Evolutionary conservation across 2,888 invertebrate species (phyloP), one percentile per base, ranked within the genome.

Genomic region (Harmothoe impar): DNA sequence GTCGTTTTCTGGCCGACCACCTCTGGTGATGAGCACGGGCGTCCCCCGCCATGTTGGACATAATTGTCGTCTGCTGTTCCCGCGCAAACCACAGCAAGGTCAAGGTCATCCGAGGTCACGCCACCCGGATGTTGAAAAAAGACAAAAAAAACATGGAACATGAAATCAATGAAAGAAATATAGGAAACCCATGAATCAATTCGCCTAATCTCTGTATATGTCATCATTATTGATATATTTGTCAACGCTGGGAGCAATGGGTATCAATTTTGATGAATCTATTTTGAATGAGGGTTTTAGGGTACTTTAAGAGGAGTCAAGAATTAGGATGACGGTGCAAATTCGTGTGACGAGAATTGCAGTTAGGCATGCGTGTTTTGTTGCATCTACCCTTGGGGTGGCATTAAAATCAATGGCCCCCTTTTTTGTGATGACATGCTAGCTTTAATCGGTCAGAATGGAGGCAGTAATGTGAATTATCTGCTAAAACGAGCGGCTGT

Each of bases 21-120:
- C 72, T 72, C 25, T 72, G 25, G 29, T 72, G 72, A 72, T 72
- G 72, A 72, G 72, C 25, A 1, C 29, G 15, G n/a, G 72, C 72
- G 72, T 62, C 72, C 25, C 15, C 72, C 25, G 72, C 72, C 72
- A 72, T 72, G 29, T 72, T 72, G 72, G 72, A 29, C 72, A 72
- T 29, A 29, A 72, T 62, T 72, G 72, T 72, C 31, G 72, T 72
- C 72, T 72, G 72, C 72, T 72, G 43, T 3, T 43, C 43, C 43
- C 10, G 3, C 3, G 10, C 1, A 3, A 5, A 25, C 5, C 29
- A 72, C 62, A 25, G n/a, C 31, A 29, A 12, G 25, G 72, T 72
- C 29, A 72, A 72, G 72, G 29, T 7, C 72, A 17, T 15, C 20
- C 29, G 25, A 72, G 72, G 72, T 72, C 31, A 72, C 72, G 31